Evolutionary conservation across 2,797 vertebrate genomes (phyloP), one percentile per base, ranked within the genome.

Genomic region (Carapus acus): DNA sequence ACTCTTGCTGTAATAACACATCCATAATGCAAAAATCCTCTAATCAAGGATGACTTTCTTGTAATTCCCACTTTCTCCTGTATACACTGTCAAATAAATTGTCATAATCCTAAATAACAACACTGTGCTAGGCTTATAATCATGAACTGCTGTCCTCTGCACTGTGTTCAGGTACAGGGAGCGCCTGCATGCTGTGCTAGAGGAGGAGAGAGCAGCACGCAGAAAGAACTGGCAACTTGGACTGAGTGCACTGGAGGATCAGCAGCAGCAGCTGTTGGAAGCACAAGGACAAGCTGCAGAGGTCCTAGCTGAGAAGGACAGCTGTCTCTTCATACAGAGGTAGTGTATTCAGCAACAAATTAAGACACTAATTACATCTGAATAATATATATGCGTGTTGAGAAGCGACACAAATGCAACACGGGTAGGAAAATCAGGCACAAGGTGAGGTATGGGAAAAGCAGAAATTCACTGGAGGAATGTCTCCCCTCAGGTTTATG

Each of bases 301-400:
- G 38, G 67, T 43, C 24, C 82, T 87, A 19, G 63, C 1, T 6
- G 77, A 86, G 54, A 76, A 54, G 0, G 83, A 88, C 40, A 36
- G 77, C 2, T 73, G 52, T 29, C 8, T 56, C 22, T 89, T 89
- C 54, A 79, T 89, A 47, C 71, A 82, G 43, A 80, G 67, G 81
- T 87, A 68, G 8, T 36, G 14, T 13, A 33, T 33, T 4, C 14
- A 3, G 6, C 31, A 11, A 33, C 3, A 33, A 13, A 23, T 16
- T 2, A 7, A 27, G 3, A 15, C 16, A 19, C 9, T 36, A 37
- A 31, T 45, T 16, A 21, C 1, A 36, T 14, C 6, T 7, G 31
- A 9, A 33, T 4, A 4, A 33, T 33, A 33, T 11, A 33, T 33
- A 7, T 33, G 3, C 6, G n/a, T n/a, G n/a, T n/a, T n/a, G n/a